Base-by-base conservation (phyloP, 2,888 invertebrate species). In the Scaptomyza flava region DNA sequence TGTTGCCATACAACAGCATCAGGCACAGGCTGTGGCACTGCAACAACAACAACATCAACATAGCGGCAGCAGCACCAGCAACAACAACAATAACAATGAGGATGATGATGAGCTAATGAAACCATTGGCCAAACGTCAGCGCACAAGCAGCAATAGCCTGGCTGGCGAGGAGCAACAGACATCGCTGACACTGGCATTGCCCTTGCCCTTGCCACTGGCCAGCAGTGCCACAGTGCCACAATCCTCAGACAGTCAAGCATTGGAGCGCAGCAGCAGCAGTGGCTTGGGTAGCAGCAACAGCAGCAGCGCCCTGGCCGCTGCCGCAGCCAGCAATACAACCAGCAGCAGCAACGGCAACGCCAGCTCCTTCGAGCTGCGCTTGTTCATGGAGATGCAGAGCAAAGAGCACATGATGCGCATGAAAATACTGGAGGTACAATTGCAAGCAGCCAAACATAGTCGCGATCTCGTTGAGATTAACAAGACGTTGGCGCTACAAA, bases 391-490 rank as follows among this genome's bases (percentile, higher is more conserved):
- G 43, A 92, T 92, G 92, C 92, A 92, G 70, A 90, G 90, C 75
- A 91, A 92, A 74, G 92, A 92, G 78, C 92, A 92, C 68, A 86
- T 89, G 77, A 86, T 92, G 83, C 91, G 92, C 65, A 91, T 92
- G 91, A 91, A 92, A 75, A 91, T 92, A 60, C 88, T 92, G 56
- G 91, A 92, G 80, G 91, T 92, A 48, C 92, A 92, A 81, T 74
- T 92, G 79, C 91, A 92, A 81, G 91, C 92, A 60, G 92, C 92
- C 73, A 92, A 92, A 83, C 90, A 91, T 61, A 89, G 89, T 75
- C 90, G 94, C 73, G 94, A 94, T 88, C 93, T 94, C 42, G 94
- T 94, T 4, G 94, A 94, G 87, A 91, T 94, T 33, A 94, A 94
- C 80, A 94, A 94, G 90, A 94, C 94, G 50, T 93, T 94, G 75